Evolutionary conservation across 64 coral and sea anemone species (phyloP), one percentile per base, ranked within the genome.

Genomic region (Astreopora myriophthalma): DNA sequence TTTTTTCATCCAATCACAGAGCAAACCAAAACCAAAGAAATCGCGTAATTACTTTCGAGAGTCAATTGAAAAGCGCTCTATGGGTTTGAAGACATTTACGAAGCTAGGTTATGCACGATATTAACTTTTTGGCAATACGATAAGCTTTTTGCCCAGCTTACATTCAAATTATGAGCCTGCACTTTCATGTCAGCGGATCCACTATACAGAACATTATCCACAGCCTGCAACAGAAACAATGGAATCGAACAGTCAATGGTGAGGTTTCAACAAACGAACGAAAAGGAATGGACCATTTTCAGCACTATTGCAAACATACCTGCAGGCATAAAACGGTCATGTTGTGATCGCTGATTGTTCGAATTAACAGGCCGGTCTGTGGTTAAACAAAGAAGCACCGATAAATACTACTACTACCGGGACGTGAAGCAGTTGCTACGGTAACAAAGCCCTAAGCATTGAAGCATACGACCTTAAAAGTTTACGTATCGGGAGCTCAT

Each of bases 141-240:
- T n/a, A n/a, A n/a, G n/a, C 32, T n/a, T n/a, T n/a, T n/a, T n/a
- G n/a, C 10, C 16, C 51, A 55, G 51, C 95, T 90, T 87, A 96
- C 95, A 61, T 93, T 98, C 13, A 98, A 71, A 67, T 98, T 93
- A 48, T 98, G 96, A 69, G 96, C 93, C 63, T 92, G 85, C 12
- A 89, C 96, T 74, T 95, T 89, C 28, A 52, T 86, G 62, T 98
- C 96, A 8, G 96, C 96, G 8, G 96, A 90, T 17, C 96, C 96
- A 85, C 96, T 98, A 65, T 98, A 98, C 12, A 98, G 62, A 22
- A 95, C 51, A 71, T 95, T 90, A 26, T 98, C 93, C 62, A 98
- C 93, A 34, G 95, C 96, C 93, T 98, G 78, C 29, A 74, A 32
- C 51, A 3, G 60, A 30, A 71, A 5, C 52, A 58, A 13, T 44